Base-by-base conservation (phyloP, 1,140 invertebrate genomes). In the Pseudobourletiella spinata region DNA sequence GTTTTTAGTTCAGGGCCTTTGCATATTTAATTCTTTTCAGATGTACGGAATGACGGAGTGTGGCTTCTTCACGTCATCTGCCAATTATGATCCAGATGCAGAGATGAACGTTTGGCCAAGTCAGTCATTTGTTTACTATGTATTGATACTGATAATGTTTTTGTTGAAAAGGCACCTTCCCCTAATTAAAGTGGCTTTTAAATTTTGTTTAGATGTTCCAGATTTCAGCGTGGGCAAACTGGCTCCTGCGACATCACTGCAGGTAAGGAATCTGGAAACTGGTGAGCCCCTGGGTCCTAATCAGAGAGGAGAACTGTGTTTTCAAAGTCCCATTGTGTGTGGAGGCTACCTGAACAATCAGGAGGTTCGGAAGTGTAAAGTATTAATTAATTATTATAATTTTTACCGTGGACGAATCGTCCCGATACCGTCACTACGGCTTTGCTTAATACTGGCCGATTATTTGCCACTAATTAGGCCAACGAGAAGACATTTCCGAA, bases 261-360 rank as follows among this genome's bases (percentile, higher is more conserved):
- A 61, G 24, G 55, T 65, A 2, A 11, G 43, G 4, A 59, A 65
- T 43, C 3, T 57, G 3, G 44, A 61, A 6, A 65, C 58, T 25
- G 44, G 42, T 24, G 26, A 30, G 24, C 28, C 46, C 20, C 3
- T 65, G 6, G 58, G 58, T 2, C 42, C 63, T 1, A 22, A 43
- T 11, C 16, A 57, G 29, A 57, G 43, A 30, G 63, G 63, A 18
- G 63, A 65, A 57, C 24, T 65, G 8, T 55, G n/a, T 59, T 52
- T 59, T n/a, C 54, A 59, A 35, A 46, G 6, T 22, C 32, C 25
- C 1, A 26, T 55, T 1, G 6, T 43, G 22, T 59, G 48, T 26
- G 15, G 14, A 8, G 57, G 29, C 11, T 63, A 63, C 26, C 54
- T 51, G 16, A 51, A 42, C 42, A 24, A 50, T 11, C 57, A 55